Conservation (phyloP, 2,888 invertebrate species). For the Rotaria macrura region DNA sequence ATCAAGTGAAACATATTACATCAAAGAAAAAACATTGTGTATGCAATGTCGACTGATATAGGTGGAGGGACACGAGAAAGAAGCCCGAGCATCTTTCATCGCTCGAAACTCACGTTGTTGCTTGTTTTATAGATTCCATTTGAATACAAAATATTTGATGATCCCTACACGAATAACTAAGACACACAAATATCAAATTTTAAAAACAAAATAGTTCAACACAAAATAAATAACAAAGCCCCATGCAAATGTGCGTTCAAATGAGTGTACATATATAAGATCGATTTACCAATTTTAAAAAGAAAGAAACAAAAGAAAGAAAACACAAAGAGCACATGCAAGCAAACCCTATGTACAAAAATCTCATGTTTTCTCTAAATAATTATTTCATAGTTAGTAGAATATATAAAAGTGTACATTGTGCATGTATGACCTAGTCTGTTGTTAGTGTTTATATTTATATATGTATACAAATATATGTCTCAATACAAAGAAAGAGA, state of each 20-base stretch:
- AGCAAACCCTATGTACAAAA: neutral
- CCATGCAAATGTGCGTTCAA: neutral
- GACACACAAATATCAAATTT: constrained; percentile 1
- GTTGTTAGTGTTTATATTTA: neutral
- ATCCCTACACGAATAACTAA: constrained; percentile 2
- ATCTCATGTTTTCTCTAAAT: neutral
- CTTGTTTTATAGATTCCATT: neutral
- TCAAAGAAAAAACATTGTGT: neutral
- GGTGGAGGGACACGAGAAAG: neutral
- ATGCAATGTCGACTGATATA: neutral
- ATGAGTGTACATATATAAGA: neutral
- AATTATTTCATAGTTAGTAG: neutral
- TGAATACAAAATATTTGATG: neutral
- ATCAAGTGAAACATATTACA: neutral
- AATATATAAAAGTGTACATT: neutral
- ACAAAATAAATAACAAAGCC: neutral
- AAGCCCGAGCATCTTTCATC: neutral
- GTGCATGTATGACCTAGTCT: neutral
- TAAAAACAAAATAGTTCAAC: neutral
- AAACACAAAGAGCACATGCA: neutral
- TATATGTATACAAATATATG: neutral
- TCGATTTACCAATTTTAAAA: neutral
- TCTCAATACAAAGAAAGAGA: neutral
- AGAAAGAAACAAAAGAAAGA: neutral
- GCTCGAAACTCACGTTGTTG: neutral